phyloP scores from a whole-genome alignment of 2,113 vertebrate genomes.

The Cepphus grylle region DNA sequence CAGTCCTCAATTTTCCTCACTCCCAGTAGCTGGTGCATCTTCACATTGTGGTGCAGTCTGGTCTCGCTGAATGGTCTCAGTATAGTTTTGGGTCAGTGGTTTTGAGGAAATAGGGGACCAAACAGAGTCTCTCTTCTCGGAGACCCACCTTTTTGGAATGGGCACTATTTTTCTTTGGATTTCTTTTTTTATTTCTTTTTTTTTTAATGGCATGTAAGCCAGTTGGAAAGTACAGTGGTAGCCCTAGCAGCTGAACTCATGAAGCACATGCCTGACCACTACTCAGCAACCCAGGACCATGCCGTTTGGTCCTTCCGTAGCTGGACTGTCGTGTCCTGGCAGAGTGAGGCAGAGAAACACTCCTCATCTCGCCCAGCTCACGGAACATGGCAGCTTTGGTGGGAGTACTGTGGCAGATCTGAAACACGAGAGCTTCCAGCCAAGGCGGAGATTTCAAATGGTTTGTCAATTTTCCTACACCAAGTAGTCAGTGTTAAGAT shows the following conservation, averaged over 20 bases:
- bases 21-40: background rate
- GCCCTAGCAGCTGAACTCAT: background rate
- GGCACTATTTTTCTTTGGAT: background rate
- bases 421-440: slow-evolving; percentile 2
- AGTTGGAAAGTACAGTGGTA: background rate
- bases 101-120: background rate
- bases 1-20: background rate
- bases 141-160: background rate
- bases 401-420: background rate
- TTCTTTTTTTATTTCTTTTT: background rate
- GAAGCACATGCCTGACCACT: background rate
- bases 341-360: background rate
- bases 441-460: background rate
- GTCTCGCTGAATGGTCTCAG: background rate
- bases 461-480: background rate
- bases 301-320: accelerated
- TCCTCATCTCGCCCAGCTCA: background rate
- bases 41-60: background rate
- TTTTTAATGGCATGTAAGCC: background rate
- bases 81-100: background rate
- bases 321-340: background rate
- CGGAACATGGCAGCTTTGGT: background rate
- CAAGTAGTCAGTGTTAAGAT: background rate
- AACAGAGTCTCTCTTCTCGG: background rate
- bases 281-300: background rate